A percentile compares a stretch with the other conserved stretches of the same genome.
phyloP scores from a whole-genome alignment of 2,888 invertebrate species.

The Baronia brevicornis region DNA sequence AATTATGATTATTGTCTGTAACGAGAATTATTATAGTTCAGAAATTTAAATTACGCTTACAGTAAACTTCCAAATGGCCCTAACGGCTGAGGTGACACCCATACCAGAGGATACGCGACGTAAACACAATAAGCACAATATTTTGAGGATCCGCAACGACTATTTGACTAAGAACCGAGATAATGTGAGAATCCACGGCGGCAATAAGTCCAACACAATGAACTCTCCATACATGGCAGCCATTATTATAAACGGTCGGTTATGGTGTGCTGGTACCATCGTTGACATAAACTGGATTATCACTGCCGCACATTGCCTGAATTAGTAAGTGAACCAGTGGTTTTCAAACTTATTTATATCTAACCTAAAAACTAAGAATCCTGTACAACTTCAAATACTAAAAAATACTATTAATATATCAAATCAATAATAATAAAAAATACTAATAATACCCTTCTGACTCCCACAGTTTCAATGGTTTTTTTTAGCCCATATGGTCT shows the following conservation, averaged over 20 bases:
- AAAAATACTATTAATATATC: too few species aligned
- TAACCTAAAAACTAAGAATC: not conserved
- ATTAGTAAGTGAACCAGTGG: slow-evolving; percentile 46
- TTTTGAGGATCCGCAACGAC: slow-evolving; percentile 37
- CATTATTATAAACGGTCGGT: slow-evolving; percentile 53
- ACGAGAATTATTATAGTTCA: too few species aligned
- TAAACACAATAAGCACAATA: slow-evolving; percentile 19
- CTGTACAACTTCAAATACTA: not conserved
- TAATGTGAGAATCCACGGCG: slow-evolving; percentile 36
- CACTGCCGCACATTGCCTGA: slow-evolving; percentile 64
- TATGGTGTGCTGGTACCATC: slow-evolving; percentile 64
- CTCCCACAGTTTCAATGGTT: too few species aligned
- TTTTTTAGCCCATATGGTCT: too few species aligned
- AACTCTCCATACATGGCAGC: slow-evolving; percentile 65
- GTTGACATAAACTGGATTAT: slow-evolving; percentile 62
- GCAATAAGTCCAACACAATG: slow-evolving; percentile 40
- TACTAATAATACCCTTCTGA: too few species aligned
- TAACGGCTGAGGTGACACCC: too few species aligned
- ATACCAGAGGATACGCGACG: slow-evolving; percentile 22
- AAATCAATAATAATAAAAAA: too few species aligned
- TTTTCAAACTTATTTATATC: not conserved
- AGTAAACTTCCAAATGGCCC: slow-evolving; percentile 31
- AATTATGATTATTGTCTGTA: too few species aligned
- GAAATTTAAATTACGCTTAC: too few species aligned
- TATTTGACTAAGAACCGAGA: slow-evolving; percentile 21